Conservation (phyloP, 2,888 invertebrate genomes). For the Ariolimax columbianus region DNA sequence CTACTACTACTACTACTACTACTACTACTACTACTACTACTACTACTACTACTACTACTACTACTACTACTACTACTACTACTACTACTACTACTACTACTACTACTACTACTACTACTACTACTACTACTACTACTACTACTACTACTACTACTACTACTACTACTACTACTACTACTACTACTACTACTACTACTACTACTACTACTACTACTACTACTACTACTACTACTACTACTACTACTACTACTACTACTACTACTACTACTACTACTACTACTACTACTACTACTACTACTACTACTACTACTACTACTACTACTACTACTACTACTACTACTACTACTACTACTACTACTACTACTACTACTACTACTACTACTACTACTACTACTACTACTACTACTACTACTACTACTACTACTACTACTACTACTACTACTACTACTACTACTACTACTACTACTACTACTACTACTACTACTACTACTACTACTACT, state of each 20-base stretch:
- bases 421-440: constrained; percentile 23
- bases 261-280: constrained; percentile 25
- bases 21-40: constrained; percentile 28
- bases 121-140: constrained; percentile 28
- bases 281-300: constrained; percentile 31
- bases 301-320: constrained; percentile 28
- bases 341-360: constrained; percentile 31
- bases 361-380: constrained; percentile 28
- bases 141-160: constrained; percentile 28
- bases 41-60: constrained; percentile 29
- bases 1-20: constrained; percentile 28
- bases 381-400: constrained; percentile 28
- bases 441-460: constrained; percentile 25
- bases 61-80: constrained; percentile 23
- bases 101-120: constrained; percentile 31
- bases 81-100: constrained; percentile 25
- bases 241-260: constrained; percentile 23
- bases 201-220: constrained; percentile 28
- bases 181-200: constrained; percentile 28
- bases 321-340: constrained; percentile 28
- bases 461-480: constrained; percentile 31
- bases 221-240: constrained; percentile 29
- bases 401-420: constrained; percentile 29
- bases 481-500: constrained; percentile 28
- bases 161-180: constrained; percentile 31